phyloP scores from a whole-genome alignment of 2,113 vertebrate species.

The Pampusana beccarii region DNA sequence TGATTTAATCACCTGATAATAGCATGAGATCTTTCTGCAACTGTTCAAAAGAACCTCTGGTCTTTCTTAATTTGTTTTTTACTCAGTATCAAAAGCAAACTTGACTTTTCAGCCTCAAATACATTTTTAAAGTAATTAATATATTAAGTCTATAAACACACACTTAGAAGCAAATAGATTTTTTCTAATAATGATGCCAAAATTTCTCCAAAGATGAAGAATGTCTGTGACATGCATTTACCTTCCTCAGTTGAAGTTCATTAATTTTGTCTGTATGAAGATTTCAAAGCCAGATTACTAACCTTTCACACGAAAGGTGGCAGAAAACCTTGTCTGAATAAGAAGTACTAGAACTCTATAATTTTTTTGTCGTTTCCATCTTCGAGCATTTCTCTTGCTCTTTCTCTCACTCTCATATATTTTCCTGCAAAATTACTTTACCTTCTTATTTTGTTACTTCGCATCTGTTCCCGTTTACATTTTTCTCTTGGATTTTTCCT shows the following conservation, averaged over 20 bases:
- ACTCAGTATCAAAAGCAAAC: neutral
- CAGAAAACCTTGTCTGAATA: neutral
- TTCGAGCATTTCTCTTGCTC: neutral
- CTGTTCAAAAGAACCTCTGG: neutral
- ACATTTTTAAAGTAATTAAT: neutral
- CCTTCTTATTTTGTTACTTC: neutral
- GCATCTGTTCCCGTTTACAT: neutral
- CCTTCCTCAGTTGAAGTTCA: neutral
- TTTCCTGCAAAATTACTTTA: neutral
- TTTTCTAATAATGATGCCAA: neutral
- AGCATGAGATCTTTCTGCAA: neutral
- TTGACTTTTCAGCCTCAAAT: neutral
- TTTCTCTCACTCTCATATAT: neutral
- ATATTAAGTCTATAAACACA: neutral
- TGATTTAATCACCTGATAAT: neutral
- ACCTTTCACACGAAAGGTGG: neutral
- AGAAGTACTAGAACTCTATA: neutral
- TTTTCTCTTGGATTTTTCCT: neutral
- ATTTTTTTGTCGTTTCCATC: neutral
- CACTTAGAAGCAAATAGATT: neutral
- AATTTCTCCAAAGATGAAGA: neutral
- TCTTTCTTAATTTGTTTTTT: neutral
- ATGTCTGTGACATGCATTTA: neutral
- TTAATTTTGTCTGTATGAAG: neutral
- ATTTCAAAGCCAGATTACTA: neutral